Percentiles rank a stretch among this genome's conserved stretches.
These are phyloP conservation scores for Mastomys coucha DNA, from an alignment of 2,113 vertebrate genomes.

Conservation along the genomic window DNA sequence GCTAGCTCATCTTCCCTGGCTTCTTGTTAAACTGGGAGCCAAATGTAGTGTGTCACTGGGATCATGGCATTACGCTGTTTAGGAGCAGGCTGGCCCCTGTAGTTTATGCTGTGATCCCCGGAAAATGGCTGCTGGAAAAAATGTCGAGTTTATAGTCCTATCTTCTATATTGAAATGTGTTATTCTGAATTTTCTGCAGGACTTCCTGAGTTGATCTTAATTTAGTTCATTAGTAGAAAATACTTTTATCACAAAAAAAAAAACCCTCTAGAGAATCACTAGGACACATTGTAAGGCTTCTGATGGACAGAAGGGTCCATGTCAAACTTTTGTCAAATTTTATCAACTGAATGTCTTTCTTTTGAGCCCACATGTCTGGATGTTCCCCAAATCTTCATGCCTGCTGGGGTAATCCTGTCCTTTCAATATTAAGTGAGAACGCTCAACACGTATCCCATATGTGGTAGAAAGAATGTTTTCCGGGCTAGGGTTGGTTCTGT, in stretches of 20 bases:
- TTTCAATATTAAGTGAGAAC: slow-evolving; percentile 1
- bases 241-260: not conserved
- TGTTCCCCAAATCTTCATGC: slow-evolving; percentile 15
- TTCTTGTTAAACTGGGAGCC: not conserved
- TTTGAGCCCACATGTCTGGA: slow-evolving; percentile 43
- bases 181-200: slow-evolving; percentile 34
- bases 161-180: not conserved
- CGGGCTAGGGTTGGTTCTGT: not conserved
- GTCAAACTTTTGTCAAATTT: slow-evolving; percentile 57
- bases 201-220: slow-evolving; percentile 38
- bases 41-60: not conserved
- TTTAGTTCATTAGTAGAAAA: slow-evolving; percentile 34
- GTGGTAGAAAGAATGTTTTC: not conserved
- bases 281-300: not conserved
- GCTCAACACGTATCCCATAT: not conserved
- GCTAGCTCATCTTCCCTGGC: too few relatives aligned
- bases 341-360: slow-evolving; percentile 26
- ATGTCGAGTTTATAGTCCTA: not conserved
- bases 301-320: slow-evolving; percentile 7
- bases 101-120: not conserved
- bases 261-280: not conserved
- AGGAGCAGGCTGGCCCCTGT: not conserved
- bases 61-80: not conserved
- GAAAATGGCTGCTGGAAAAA: not conserved
- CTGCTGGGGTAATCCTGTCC: slow-evolving; percentile 12